Evolutionary conservation across 2,888 invertebrate species (phyloP), one percentile per base, ranked within the genome.

Genomic region (Metellina segmentata): DNA sequence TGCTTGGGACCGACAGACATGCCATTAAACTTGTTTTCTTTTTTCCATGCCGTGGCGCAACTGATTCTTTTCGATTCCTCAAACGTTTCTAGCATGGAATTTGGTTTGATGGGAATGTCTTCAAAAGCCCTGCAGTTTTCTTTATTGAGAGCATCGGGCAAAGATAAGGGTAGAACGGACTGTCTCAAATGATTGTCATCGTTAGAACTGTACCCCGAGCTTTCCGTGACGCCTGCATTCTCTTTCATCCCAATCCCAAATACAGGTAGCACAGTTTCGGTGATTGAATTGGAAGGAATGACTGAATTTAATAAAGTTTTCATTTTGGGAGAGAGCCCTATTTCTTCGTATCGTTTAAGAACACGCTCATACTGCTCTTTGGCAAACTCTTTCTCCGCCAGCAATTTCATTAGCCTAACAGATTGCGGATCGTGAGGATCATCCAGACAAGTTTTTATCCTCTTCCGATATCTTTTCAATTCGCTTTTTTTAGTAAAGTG

Each of bases 151-250:
- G 19, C 19, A 61, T 52, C 79, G 20, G 82, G 49, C 16, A 79
- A 13, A 69, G 70, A 70, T 7, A 75, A 61, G 19, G 71, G 20
- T 9, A 13, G 8, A 9, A 16, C n/a, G 20, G 85, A 72, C 13
- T 78, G 87, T 20, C 83, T 82, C 13, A 88, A 83, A 51, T 91
- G 82, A 34, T 75, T 52, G 61, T 91, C 91, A n/a, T 91, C 91
- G 72, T 91, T 91, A 7, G 91, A 91, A 71, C 91, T 91, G 61
- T 91, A 91, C 13, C 91, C 91, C 19, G 91, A 91, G 34, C 91
- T 91, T 71, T 91, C 91, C 9, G 82, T 87, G 11, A 87, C 83
- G 0, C 78, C 89, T 16, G 87, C 70, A 1, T 34, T 81, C 70
- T 92, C 88, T 34, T 89, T 92, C 7, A 20, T 13, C 19, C 49